Percentiles rank a stretch among this genome's conserved stretches.
phyloP scores from a whole-genome alignment of 2,797 vertebrate genomes.

The Gambusia yucatana region DNA sequence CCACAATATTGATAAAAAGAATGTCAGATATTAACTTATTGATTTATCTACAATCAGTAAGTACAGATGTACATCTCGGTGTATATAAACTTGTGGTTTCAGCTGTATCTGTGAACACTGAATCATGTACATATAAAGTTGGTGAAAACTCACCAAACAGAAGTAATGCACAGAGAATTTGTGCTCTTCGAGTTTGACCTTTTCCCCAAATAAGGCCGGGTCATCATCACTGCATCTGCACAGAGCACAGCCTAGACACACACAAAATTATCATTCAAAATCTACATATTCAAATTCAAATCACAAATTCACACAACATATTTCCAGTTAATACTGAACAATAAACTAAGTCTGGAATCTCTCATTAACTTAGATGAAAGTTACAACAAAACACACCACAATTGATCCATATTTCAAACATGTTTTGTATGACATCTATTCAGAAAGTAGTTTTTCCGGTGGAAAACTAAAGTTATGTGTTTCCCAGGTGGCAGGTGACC shows the following conservation, averaged over 20 bases:
- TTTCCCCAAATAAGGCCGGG: slow-evolving; percentile 92
- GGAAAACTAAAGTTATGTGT: background rate
- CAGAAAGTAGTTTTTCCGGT: background rate
- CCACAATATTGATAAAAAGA: too few species aligned
- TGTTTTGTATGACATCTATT: background rate
- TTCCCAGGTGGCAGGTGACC: background rate
- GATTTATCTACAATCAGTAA: too few species aligned
- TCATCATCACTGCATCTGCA: slow-evolving; percentile 88
- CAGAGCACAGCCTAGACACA: slow-evolving; percentile 85
- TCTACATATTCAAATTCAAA: too few species aligned
- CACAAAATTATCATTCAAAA: background rate
- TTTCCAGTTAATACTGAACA: background rate
- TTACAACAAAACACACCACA: background rate
- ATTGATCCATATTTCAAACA: background rate
- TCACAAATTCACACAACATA: background rate
- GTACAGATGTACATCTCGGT: background rate
- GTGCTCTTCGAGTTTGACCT: slow-evolving; percentile 82
- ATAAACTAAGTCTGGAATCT: background rate
- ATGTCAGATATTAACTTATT: too few species aligned
- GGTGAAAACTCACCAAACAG: slow-evolving; percentile 85
- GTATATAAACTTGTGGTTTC: background rate
- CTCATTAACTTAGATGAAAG: background rate
- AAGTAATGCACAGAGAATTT: slow-evolving; percentile 91
- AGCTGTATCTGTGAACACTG: background rate
- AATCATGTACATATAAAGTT: background rate